Evolutionary conservation across 2,797 vertebrate species (phyloP).

Genomic region (Melanotaenia maccullochi): DNA sequence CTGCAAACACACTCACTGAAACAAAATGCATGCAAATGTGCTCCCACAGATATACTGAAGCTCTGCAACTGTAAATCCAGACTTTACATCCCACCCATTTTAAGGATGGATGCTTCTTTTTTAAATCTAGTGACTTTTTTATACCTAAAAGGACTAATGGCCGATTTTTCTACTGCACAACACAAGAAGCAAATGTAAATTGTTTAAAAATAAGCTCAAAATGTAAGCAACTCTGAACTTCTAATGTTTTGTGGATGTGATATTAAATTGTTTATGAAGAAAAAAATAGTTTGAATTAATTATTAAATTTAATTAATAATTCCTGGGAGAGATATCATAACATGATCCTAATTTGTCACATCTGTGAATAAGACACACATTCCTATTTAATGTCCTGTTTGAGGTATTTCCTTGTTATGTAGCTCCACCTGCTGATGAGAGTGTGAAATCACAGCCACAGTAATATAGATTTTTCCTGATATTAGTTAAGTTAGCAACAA

Average conservation of each 20-base stretch:
- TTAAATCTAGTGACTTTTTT: neutral
- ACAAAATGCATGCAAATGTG: slow-evolving; percentile 33
- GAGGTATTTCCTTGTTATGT: slow-evolving; percentile 36
- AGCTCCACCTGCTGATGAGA: slow-evolving; percentile 71
- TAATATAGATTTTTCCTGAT: neutral
- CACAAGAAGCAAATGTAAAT: neutral
- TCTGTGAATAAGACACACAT: neutral
- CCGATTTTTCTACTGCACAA: neutral
- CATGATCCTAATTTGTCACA: neutral
- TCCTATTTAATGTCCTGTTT: neutral
- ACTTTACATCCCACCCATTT: slow-evolving; percentile 7
- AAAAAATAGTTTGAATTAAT: neutral
- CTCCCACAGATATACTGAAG: neutral
- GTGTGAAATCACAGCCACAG: slow-evolving; percentile 19
- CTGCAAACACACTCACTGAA: slow-evolving; percentile 58
- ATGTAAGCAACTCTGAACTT: neutral
- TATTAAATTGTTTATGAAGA: neutral
- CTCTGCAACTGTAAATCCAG: slow-evolving; percentile 11
- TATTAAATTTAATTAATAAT: neutral
- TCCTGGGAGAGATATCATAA: neutral
- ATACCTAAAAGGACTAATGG: neutral
- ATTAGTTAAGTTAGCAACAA: neutral
- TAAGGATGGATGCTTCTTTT: neutral
- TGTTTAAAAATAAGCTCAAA: neutral
- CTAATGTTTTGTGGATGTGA: neutral